Conservation (phyloP, 2,888 invertebrate genomes). For the Sylvicola cinctus region DNA sequence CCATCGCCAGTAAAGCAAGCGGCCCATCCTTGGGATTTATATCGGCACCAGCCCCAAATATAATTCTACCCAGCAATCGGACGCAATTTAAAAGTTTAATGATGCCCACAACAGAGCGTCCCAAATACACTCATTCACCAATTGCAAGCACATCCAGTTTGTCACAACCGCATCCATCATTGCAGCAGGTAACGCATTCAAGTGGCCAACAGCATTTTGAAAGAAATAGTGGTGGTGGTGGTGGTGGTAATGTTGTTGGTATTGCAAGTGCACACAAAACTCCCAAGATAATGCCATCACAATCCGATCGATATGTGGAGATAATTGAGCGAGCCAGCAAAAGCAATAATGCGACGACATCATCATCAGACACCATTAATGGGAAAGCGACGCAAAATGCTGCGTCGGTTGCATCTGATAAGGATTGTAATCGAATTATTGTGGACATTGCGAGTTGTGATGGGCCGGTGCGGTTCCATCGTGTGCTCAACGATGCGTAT, state of each 20-base stretch:
- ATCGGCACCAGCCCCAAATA: conserved; percentile 14
- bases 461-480: conserved; percentile 70
- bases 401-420: conserved; percentile 2
- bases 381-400: conserved; percentile 4
- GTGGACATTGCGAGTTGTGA: conserved; percentile 82
- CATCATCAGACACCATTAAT: neutral
- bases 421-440: conserved; percentile 35
- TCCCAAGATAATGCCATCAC: neutral
- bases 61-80: conserved; percentile 11
- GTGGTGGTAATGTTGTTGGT: neutral
- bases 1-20: conserved; percentile 30
- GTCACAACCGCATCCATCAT: neutral
- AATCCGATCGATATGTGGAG: neutral
- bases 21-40: conserved; percentile 19
- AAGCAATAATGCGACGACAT: neutral
- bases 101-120: neutral
- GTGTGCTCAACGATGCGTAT: conserved; percentile 69
- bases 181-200: neutral
- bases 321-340: neutral
- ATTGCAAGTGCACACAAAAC: neutral
- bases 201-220: neutral
- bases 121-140: conserved; percentile 3
- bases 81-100: conserved; percentile 12
- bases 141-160: conserved; percentile 4
- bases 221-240: neutral